These are phyloP conservation scores for Drosophila hydei DNA, from an alignment of 1,140 invertebrate species.

Conservation along the genomic window DNA sequence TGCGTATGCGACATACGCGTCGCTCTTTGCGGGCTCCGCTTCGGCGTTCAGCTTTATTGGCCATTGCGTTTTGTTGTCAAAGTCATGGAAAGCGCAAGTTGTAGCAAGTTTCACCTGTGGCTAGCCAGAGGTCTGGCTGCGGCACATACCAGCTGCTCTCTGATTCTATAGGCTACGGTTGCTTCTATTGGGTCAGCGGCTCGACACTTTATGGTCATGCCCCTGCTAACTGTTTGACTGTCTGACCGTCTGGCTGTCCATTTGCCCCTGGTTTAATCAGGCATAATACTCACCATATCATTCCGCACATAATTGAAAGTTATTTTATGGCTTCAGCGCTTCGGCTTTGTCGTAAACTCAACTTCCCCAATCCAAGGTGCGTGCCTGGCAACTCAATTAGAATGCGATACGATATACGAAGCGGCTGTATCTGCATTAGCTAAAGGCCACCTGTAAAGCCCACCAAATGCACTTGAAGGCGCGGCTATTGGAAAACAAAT, in stretches of 20 bases:
- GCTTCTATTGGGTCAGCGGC: constrained; percentile 44
- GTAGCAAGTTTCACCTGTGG: constrained; percentile 57
- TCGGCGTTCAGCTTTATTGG: constrained; percentile 59
- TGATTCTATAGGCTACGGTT: constrained; percentile 25
- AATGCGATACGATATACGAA: constrained; percentile 39
- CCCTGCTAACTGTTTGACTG: constrained; percentile 1
- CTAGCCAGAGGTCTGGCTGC: not conserved
- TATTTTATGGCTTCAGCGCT: constrained; percentile 72
- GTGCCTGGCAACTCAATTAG: constrained; percentile 69
- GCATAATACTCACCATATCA: constrained; percentile 45
- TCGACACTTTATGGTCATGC: constrained; percentile 64
- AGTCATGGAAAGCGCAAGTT: constrained; percentile 79
- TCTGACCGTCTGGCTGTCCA: not conserved
- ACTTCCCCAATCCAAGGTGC: constrained; percentile 51
- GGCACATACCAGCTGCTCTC: not conserved
- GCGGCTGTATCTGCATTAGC: constrained; percentile 29
- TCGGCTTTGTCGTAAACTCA: constrained; percentile 59
- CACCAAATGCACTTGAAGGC: constrained; percentile 28
- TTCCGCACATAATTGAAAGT: constrained; percentile 76
- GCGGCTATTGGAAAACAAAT: not conserved
- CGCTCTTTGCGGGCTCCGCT: constrained; percentile 38
- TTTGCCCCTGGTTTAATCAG: constrained; percentile 27
- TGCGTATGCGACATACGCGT: constrained; percentile 65
- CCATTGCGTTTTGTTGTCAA: constrained; percentile 61
- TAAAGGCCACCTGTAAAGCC: constrained; percentile 32